These are phyloP conservation scores for Loxodonta africana DNA, from an alignment of 2,113 vertebrate species.

Conservation along the genomic window DNA sequence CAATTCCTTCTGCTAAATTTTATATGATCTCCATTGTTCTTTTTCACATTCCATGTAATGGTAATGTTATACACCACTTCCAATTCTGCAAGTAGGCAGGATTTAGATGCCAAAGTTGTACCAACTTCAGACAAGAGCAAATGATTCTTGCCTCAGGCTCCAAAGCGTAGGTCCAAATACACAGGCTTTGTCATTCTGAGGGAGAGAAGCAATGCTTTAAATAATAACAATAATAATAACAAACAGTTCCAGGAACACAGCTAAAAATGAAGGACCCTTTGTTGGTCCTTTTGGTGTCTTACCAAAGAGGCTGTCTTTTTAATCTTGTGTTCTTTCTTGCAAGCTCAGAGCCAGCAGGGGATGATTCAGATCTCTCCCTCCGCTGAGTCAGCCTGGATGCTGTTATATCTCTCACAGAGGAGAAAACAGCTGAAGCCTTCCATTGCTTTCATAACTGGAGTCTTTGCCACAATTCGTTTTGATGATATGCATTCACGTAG, in stretches of 20 bases:
- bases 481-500: neutral
- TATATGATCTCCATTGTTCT: neutral
- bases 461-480: constrained; percentile 5
- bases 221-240: neutral
- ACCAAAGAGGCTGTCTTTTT: neutral
- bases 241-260: neutral
- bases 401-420: no score
- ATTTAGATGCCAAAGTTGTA: constrained; percentile 48
- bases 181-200: neutral
- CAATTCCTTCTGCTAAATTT: neutral
- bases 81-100: constrained; percentile 43
- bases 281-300: neutral
- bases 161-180: neutral
- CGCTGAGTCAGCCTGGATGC: neutral
- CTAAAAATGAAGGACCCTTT: neutral
- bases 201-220: neutral
- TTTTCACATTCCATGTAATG: neutral
- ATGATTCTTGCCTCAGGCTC: neutral
- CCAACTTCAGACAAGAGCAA: constrained; percentile 19
- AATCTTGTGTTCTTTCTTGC: neutral
- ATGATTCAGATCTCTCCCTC: neutral
- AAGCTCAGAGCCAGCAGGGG: neutral
- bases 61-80: neutral
- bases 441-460: neutral
- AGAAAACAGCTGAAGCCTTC: neutral